Evolutionary conservation across 2,888 invertebrate genomes (phyloP).

Genomic region (Myathropa florea): DNA sequence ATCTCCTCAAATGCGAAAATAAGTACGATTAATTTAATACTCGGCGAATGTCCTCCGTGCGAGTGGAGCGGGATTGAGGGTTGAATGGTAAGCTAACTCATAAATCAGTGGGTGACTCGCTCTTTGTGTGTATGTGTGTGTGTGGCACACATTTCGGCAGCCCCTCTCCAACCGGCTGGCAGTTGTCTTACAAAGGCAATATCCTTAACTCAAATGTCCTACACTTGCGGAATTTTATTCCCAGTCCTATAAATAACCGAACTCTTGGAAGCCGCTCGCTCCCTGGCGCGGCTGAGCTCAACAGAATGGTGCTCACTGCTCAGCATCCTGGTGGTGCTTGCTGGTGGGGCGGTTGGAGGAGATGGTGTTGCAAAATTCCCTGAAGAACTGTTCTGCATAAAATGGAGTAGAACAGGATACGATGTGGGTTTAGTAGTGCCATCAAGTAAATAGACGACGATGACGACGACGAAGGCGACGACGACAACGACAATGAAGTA

Average conservation of each 20-base stretch:
- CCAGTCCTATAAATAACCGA: slow-evolving; percentile 66
- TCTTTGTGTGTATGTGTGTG: background rate
- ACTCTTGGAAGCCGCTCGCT: slow-evolving; percentile 37
- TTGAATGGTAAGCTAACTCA: slow-evolving; percentile 60
- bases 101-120: slow-evolving; percentile 58
- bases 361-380: slow-evolving; percentile 50
- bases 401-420: slow-evolving; percentile 67
- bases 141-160: slow-evolving; percentile 2
- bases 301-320: background rate
- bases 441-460: slow-evolving; percentile 68
- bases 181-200: slow-evolving; percentile 71
- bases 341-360: background rate
- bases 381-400: slow-evolving; percentile 68
- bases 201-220: slow-evolving; percentile 71
- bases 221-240: slow-evolving; percentile 69
- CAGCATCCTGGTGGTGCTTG: background rate
- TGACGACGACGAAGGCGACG: background rate
- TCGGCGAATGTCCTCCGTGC: slow-evolving; percentile 2
- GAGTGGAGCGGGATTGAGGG: background rate
- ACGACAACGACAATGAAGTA: slow-evolving; percentile 63
- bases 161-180: slow-evolving; percentile 32
- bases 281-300: background rate
- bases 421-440: slow-evolving; percentile 70
- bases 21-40: slow-evolving; percentile 70
- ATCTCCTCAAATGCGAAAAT: slow-evolving; percentile 61